These are phyloP conservation scores for Passer montanus DNA, from an alignment of 2,113 vertebrate genomes.

Conservation along the genomic window DNA sequence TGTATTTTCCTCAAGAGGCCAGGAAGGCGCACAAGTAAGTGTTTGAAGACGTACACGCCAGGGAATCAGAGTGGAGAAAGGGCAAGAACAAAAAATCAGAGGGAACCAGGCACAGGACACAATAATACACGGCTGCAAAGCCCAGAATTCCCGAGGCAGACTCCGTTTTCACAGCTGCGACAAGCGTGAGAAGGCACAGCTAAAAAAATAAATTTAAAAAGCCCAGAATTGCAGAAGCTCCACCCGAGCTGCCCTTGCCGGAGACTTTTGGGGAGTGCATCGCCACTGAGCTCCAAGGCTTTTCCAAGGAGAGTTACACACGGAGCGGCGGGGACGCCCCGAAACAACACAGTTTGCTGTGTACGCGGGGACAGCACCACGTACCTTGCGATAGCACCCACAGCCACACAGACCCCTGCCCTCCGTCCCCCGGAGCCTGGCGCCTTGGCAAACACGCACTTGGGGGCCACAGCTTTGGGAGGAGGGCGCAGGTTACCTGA, in stretches of 20 bases:
- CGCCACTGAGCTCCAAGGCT: background rate
- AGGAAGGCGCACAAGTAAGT: background rate
- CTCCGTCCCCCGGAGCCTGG: background rate
- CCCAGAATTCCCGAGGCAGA: background rate
- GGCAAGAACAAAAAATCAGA: background rate
- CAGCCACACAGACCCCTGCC: background rate
- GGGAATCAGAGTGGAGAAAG: background rate
- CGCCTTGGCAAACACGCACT: too few relatives aligned
- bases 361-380: accelerated
- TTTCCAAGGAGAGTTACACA: background rate
- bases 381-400: background rate
- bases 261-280: background rate
- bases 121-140: background rate
- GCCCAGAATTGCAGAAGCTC: accelerated
- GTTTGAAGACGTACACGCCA: background rate
- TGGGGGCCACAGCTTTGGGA: too few relatives aligned
- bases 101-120: background rate
- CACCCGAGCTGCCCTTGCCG: background rate
- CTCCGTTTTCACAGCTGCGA: accelerated
- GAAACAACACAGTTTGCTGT: accelerated
- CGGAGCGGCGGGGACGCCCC: background rate
- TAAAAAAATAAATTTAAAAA: background rate
- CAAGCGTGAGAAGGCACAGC: background rate
- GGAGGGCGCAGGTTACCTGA: too few relatives aligned
- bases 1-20: background rate